Percentiles rank a stretch among this genome's conserved stretches.
Evolutionary conservation across 2,888 invertebrate genomes (phyloP).

Genomic region (Lypha dubia): DNA sequence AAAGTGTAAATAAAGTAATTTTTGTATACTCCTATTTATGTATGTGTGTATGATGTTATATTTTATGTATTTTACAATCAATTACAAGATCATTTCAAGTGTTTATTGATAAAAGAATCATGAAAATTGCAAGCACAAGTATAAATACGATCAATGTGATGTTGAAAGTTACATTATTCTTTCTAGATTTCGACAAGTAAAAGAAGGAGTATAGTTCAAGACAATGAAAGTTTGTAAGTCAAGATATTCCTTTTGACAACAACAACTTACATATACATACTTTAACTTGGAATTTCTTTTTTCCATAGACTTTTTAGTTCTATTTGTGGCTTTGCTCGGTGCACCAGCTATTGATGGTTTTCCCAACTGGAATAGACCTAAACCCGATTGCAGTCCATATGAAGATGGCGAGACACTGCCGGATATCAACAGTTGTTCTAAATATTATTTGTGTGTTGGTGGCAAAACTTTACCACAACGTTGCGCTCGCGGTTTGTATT

Average conservation of each 20-base stretch:
- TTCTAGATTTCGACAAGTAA: background rate
- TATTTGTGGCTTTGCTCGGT: conserved; percentile 50
- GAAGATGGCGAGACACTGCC: conserved; percentile 59
- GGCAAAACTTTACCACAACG: conserved; percentile 39
- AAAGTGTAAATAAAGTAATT: background rate
- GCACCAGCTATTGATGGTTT: conserved; percentile 30
- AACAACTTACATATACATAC: background rate
- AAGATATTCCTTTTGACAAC: background rate
- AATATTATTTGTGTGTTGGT: conserved; percentile 57
- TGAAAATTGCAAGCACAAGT: background rate
- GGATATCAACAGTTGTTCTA: conserved; percentile 55
- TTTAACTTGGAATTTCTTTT: background rate
- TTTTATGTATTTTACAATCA: conserved; percentile 36
- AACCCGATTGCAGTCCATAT: conserved; percentile 53
- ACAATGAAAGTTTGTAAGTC: conserved; percentile 71
- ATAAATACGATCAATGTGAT: conserved; percentile 47
- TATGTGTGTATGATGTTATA: background rate
- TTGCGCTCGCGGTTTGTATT: conserved; percentile 62
- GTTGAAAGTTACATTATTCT: conserved; percentile 31
- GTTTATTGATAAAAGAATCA: conserved; percentile 19
- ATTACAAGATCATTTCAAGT: conserved; percentile 47
- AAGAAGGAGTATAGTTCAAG: conserved; percentile 54
- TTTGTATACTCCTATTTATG: background rate
- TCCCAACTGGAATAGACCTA: background rate
- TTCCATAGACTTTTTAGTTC: conserved; percentile 56